A percentile compares a stretch with the other conserved stretches of the same genome.
Evolutionary conservation across 2,888 invertebrate species (phyloP).

Genomic region (Nomada lathburiana): DNA sequence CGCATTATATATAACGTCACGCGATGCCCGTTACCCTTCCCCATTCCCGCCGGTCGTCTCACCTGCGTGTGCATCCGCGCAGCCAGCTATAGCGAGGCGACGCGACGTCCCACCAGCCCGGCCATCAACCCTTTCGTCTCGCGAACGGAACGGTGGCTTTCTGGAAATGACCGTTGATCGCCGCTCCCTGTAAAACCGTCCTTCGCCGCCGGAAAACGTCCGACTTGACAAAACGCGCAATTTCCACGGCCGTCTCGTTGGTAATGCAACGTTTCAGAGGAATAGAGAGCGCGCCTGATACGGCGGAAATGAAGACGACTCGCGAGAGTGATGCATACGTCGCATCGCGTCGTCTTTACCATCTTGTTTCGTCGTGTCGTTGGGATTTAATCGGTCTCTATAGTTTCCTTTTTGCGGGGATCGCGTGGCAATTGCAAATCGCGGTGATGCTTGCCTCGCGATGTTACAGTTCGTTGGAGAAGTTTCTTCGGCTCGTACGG

Average conservation of each 20-base stretch:
- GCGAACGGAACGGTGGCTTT: constrained; percentile 29
- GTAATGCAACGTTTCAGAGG: constrained; percentile 53
- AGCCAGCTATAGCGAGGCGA: no score
- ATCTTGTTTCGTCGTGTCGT: no score
- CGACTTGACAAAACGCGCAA: constrained; percentile 68
- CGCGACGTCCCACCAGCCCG: neutral
- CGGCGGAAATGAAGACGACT: constrained; percentile 62
- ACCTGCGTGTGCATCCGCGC: constrained; percentile 25
- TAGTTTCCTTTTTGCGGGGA: neutral
- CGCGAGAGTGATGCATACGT: constrained; percentile 24
- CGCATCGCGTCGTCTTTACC: neutral
- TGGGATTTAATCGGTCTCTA: no score
- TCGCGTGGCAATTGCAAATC: neutral
- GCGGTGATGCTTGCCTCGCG: neutral
- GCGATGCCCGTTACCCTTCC: constrained; percentile 55
- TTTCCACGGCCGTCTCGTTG: constrained; percentile 62
- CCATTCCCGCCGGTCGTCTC: constrained; percentile 37
- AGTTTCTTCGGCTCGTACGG: no score
- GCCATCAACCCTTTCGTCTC: constrained; percentile 36
- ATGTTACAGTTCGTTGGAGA: no score
- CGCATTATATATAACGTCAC: constrained; percentile 69
- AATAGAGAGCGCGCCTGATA: neutral
- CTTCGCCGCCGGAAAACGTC: constrained; percentile 42
- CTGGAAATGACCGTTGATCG: constrained; percentile 73
- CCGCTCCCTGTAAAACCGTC: constrained; percentile 34